Percentiles rank a stretch among this genome's conserved stretches.
These are phyloP conservation scores for Pyrgilauda ruficollis DNA, from an alignment of 2,113 vertebrate species.

Conservation along the genomic window DNA sequence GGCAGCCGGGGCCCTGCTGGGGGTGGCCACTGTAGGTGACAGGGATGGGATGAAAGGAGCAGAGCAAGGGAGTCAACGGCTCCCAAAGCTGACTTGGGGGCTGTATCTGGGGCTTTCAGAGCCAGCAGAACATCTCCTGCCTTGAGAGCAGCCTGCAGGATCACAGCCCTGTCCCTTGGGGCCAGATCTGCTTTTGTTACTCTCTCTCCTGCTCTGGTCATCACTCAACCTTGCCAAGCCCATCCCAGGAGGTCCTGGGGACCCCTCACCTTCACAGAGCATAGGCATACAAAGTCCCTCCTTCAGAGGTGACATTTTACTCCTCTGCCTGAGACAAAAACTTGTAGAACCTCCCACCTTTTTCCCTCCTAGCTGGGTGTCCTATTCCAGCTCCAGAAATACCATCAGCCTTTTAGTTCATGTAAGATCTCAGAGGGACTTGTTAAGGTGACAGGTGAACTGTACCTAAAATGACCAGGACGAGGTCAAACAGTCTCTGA, in stretches of 20 bases:
- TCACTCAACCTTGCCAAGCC: not conserved
- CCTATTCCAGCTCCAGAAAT: not conserved
- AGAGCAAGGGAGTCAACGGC: not conserved
- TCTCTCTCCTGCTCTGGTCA: not conserved
- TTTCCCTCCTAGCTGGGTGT: not conserved
- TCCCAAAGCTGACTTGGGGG: not conserved
- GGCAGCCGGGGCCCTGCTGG: not conserved
- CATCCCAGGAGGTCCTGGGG: not conserved
- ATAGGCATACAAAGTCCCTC: not conserved
- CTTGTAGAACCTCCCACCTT: fast-evolving
- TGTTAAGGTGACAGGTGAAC: not conserved
- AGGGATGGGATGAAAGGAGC: not conserved
- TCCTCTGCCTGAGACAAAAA: not conserved
- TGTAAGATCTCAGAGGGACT: not conserved
- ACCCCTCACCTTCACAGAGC: not conserved
- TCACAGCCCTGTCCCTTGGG: not conserved
- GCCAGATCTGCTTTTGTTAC: not conserved
- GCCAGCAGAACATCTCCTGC: not conserved
- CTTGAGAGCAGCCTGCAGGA: not conserved
- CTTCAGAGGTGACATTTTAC: not conserved
- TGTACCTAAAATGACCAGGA: not conserved
- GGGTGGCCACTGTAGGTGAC: not conserved
- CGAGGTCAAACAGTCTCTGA: not conserved
- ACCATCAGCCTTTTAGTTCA: not conserved
- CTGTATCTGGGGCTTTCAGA: not conserved